Conservation (phyloP, 2,888 invertebrate genomes). For the Lobophora halterata region DNA sequence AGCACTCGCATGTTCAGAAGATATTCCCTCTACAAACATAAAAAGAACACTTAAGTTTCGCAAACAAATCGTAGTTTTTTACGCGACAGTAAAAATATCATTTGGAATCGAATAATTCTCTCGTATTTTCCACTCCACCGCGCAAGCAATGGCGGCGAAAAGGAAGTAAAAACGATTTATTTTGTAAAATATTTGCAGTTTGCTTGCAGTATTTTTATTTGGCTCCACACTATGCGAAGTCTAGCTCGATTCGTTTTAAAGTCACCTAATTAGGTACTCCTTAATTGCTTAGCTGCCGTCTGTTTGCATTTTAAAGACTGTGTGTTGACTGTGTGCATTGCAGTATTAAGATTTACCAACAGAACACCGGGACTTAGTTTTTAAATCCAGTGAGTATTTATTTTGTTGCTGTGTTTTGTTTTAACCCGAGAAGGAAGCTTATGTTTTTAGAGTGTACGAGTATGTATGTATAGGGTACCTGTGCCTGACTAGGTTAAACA, state of each 20-base stretch:
- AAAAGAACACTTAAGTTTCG: constrained; percentile 17
- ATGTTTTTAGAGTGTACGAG: too few relatives aligned
- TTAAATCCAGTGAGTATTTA: too few relatives aligned
- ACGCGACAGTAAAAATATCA: constrained; percentile 33
- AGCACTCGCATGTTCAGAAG: constrained; percentile 10
- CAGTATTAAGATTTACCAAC: not conserved
- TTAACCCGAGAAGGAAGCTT: too few relatives aligned
- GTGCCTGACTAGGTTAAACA: too few relatives aligned
- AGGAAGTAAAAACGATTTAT: constrained; percentile 53
- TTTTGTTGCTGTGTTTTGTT: too few relatives aligned
- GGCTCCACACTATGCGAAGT: constrained; percentile 34
- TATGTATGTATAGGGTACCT: too few relatives aligned
- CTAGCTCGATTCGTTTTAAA: constrained; percentile 17
- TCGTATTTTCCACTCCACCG: constrained; percentile 34
- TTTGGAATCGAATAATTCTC: constrained; percentile 36
- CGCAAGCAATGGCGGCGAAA: constrained; percentile 30
- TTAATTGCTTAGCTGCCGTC: constrained; percentile 10
- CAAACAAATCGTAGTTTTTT: constrained; percentile 25
- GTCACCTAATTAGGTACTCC: constrained; percentile 10
- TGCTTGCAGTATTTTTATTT: constrained; percentile 50
- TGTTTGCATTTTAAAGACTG: constrained; percentile 4
- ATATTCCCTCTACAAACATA: constrained; percentile 8
- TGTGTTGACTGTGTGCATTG: not conserved
- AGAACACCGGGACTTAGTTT: too few relatives aligned
- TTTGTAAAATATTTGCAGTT: constrained; percentile 59